Evolutionary conservation across 1,140 invertebrate genomes (phyloP), one percentile per base, ranked within the genome.

Genomic region (Papilio polytes): DNA sequence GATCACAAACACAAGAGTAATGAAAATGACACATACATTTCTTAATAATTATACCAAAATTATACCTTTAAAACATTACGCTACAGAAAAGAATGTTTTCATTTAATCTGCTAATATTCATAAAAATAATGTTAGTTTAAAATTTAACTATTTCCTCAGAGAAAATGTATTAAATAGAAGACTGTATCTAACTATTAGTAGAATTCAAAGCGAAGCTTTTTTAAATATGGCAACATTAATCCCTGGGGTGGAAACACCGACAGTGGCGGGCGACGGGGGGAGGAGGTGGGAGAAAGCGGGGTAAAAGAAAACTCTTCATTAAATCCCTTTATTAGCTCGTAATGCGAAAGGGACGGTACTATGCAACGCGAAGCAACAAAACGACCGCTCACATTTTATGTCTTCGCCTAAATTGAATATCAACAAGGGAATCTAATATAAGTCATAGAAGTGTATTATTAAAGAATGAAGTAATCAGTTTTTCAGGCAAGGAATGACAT

Each of bases 291-390:
- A 10, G 15, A 3, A 1, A 44, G 74, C 46, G n/a, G 53, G 66
- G 41, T 56, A 80, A 85, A 86, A 85, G 85, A 86, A 86, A 86
- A 85, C 84, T 85, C 80, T 86, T 81, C 82, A 85, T 86, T 86
- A 86, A 84, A 85, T 72, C 82, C 81, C 81, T 83, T 86, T 86
- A 83, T 86, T 86, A 86, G 82, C 84, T 86, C 81, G 85, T 84
- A 80, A 84, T 84, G 59, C 44, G 12, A 51, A 22, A 12, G 31
- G 41, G 31, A 18, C 26, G 20, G 56, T n/a, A 31, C 12, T 36
- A 44, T 44, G 41, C 74, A 48, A 26, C 74, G 20, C 9, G 46
- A 31, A 76, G 46, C 44, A 48, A 76, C 22, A 51, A 51, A 76
- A 51, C 44, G 74, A 48, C 13, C 13, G 74, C 20, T 3, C 22